These are phyloP conservation scores for Tetropium fuscum DNA, from an alignment of 2,888 invertebrate species.

Conservation along the genomic window DNA sequence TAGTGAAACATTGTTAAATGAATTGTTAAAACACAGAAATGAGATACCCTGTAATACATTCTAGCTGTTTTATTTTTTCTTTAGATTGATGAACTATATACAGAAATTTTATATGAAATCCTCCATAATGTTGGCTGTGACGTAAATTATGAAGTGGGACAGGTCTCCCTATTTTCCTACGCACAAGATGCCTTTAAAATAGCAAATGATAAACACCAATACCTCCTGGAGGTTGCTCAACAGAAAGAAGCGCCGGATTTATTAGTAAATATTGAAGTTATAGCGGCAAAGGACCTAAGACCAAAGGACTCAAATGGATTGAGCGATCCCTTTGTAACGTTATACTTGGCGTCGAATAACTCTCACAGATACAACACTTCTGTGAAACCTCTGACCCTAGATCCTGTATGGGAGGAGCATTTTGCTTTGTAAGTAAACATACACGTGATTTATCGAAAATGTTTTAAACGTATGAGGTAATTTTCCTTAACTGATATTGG, in stretches of 20 bases:
- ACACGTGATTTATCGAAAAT: not conserved
- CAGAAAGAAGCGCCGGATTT: constrained; percentile 87
- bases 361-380: constrained; percentile 89
- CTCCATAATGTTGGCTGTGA: constrained; percentile 88
- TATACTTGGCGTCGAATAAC: constrained; percentile 83
- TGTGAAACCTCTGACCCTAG: constrained; percentile 89
- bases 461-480: too few species aligned
- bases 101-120: constrained; percentile 85
- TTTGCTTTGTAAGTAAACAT: constrained; percentile 88
- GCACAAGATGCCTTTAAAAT: constrained; percentile 86
- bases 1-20: too few species aligned
- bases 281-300: constrained; percentile 86
- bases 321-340: constrained; percentile 97
- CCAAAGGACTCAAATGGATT: constrained; percentile 93
- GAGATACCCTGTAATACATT: too few species aligned
- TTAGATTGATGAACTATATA: constrained; percentile 88
- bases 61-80: constrained; percentile 36
- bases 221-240: constrained; percentile 77
- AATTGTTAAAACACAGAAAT: too few species aligned
- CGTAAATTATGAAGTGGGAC: constrained; percentile 77
- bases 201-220: constrained; percentile 79
- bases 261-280: constrained; percentile 85
- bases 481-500: too few species aligned
- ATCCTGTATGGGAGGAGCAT: constrained; percentile 97
- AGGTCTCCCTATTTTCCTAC: constrained; percentile 78